Base-by-base conservation (phyloP, 2,888 invertebrate species). In the Parnassius glacialis region DNA sequence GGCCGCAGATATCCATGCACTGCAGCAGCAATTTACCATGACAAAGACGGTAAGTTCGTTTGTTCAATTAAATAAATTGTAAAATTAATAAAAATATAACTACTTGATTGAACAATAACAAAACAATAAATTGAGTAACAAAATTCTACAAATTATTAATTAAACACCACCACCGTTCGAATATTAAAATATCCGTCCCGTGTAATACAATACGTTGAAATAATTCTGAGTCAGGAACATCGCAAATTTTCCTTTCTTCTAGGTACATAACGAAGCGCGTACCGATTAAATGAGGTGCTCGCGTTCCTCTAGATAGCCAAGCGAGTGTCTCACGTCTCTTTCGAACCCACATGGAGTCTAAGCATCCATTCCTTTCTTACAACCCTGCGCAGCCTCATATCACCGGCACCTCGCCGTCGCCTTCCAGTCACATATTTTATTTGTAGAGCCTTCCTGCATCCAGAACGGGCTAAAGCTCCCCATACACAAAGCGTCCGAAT, bases 241-340 rank as follows among this genome's bases (percentile, higher is more conserved):
- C 83, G 83, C 82, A 83, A 87, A 84, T 80, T 84, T 87, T 85
- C 80, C 79, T 79, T 79, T 88, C 87, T 88, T 81, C 90, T 86
- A 20, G 20, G 20, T 20, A 84, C 79, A 87, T 86, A 85, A 83
- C 85, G 87, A 86, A 87, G 87, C 89, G 89, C 84, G 89, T 87
- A 90, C 87, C 87, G 91, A 90, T 90, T 91, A 91, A 90, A 90
- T 86, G 87, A 89, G 90, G 87, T 90, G 90, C 90, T 85, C 91
- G 91, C 89, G 81, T 91, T 90, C 90, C 90, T 90, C 83, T 84
- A 86, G 90, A 90, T 90, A 90, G 87, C 87, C 86, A 80, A 81
- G 81, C 75, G 74, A 74, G 71, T 66, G 69, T 74, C 70, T 73
- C 62, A 70, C 68, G 59, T 84, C 83, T 70, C 79, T 56, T 70